Evolutionary conservation across 2,888 invertebrate species (phyloP).

Genomic region (Pristionchus maxplancki): DNA sequence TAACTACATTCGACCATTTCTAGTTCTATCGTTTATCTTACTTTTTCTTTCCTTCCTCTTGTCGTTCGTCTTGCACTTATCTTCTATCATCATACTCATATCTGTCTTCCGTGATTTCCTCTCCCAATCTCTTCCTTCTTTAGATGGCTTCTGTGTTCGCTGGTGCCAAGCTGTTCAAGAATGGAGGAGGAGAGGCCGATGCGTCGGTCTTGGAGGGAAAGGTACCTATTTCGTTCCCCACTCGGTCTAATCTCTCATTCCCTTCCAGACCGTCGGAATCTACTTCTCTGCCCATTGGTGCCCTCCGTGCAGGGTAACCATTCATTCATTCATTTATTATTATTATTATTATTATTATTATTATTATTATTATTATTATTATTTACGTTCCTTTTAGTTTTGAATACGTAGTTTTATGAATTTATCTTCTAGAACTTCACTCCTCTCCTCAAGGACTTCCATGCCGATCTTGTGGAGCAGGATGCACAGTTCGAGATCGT

Average conservation of each 20-base stretch:
- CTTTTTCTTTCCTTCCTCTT: background rate
- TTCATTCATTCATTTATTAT: background rate
- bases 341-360: too few relatives aligned
- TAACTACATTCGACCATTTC: too few relatives aligned
- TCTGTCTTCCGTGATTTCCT: too few relatives aligned
- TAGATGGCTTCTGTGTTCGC: conserved; percentile 45
- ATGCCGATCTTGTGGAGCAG: conserved; percentile 77
- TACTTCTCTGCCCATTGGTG: conserved; percentile 81
- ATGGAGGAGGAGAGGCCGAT: background rate
- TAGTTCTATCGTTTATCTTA: background rate
- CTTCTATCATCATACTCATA: background rate
- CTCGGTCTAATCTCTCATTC: background rate
- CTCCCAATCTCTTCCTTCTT: background rate
- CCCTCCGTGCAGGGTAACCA: conserved; percentile 78
- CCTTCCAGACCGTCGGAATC: conserved; percentile 58
- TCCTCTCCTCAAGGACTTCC: conserved; percentile 78
- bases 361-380: too few relatives aligned
- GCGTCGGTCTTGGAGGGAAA: conserved; percentile 49
- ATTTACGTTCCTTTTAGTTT: background rate
- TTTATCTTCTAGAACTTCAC: conserved; percentile 78
- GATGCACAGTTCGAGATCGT: conserved; percentile 79
- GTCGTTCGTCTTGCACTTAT: background rate
- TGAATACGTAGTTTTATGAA: background rate
- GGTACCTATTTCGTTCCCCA: background rate
- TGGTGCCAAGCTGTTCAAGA: conserved; percentile 45